phyloP scores from a whole-genome alignment of 2,797 vertebrate genomes.

The Pelochelys cantorii region DNA sequence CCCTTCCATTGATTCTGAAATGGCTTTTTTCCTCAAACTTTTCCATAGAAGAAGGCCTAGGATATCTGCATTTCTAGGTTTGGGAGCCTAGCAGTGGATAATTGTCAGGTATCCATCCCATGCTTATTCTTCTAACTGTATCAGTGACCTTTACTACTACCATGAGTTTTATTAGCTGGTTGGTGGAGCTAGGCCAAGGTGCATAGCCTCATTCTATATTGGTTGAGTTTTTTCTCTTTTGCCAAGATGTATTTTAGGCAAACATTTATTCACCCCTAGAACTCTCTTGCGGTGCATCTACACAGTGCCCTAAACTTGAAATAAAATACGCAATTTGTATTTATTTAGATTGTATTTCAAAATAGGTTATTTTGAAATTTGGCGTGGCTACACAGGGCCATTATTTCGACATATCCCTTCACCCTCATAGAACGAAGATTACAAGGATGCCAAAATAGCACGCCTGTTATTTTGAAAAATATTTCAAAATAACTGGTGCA shows the following conservation, averaged over 20 bases:
- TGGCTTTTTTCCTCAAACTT: not conserved
- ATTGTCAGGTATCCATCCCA: constrained; percentile 44
- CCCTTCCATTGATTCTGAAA: not conserved
- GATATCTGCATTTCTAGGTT: not conserved
- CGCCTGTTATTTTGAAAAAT: too few relatives aligned
- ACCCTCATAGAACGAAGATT: too few relatives aligned
- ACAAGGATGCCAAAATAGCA: too few relatives aligned
- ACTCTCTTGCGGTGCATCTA: not conserved
- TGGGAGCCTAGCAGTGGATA: not conserved
- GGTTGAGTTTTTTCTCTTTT: not conserved
- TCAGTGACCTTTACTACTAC: constrained; percentile 44
- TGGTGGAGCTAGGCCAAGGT: not conserved
- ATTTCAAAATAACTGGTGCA: too few relatives aligned
- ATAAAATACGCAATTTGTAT: too few relatives aligned
- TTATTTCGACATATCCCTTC: too few relatives aligned
- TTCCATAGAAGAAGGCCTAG: constrained; percentile 17
- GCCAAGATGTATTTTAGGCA: not conserved
- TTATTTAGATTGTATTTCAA: too few relatives aligned
- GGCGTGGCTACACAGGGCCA: too few relatives aligned
- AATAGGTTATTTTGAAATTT: too few relatives aligned
- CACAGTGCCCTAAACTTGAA: too few relatives aligned
- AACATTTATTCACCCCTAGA: not conserved
- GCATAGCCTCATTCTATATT: not conserved
- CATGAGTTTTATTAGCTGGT: constrained; percentile 12
- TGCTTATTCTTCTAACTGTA: constrained; percentile 59